Evolutionary conservation across 2,113 vertebrate genomes (phyloP), one percentile per base, ranked within the genome.

Genomic region (Esox niger): DNA sequence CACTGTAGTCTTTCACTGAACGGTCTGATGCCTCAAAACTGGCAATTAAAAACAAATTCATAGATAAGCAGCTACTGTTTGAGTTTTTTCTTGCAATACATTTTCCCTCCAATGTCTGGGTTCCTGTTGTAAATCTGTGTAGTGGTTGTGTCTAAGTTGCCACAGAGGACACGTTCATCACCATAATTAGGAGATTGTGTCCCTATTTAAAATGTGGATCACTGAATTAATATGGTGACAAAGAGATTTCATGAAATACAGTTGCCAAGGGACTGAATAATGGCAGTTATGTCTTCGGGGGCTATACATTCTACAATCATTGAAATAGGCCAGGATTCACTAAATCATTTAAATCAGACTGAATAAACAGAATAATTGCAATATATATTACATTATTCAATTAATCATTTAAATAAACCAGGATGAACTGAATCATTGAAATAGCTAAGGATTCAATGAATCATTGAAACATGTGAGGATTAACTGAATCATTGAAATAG

Each of bases 1-100:
- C 26, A 70, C 69, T 67, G 74, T 26, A 58, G 35, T 74, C 75
- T 80, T 81, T 83, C 63, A 73, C 64, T 59, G 54, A 57, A 62
- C 31, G 23, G 9, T 62, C 57, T 57, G 66, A 30, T 6, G 26
- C 43, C 31, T 43, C 66, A 74, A 43, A 43, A 43, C 38, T 43
- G 13, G 17, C 38, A 1, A n/a, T 66, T 43, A 64, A 8, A 60
- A 70, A 58, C 43, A 73, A 61, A 64, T 52, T 26, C 35, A 69
- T n/a, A n/a, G 56, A 75, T 71, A 75, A 73, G 68, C 65, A 75
- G n/a, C 29, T 68, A 46, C 69, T 70, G 55, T 64, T 33, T 63
- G 21, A 54, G 17, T 8, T 29, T 58, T 54, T 4, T 29, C 63
- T 11, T n/a, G 0, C 30, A 1, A 25, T 31, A 6, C 13, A 30